phyloP scores from a whole-genome alignment of 2,113 vertebrate genomes.

The Pardalotus punctatus region DNA sequence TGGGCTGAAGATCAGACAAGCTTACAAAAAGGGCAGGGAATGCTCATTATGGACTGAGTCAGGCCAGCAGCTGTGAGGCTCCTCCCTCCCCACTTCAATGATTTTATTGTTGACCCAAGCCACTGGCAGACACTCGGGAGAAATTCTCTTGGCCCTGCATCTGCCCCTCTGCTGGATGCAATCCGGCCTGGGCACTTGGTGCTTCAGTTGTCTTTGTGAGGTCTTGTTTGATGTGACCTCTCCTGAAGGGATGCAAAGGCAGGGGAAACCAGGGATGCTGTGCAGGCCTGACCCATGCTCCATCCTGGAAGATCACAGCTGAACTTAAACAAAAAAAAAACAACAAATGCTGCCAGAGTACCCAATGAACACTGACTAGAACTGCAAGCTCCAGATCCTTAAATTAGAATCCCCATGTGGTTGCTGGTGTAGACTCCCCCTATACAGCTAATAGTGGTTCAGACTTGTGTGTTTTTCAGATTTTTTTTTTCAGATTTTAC shows the following conservation, averaged over 20 bases:
- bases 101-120: background rate
- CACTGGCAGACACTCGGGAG: background rate
- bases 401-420: background rate
- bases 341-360: background rate
- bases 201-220: background rate
- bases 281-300: background rate
- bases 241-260: background rate
- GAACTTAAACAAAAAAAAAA: background rate
- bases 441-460: background rate
- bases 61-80: background rate
- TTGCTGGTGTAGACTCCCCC: background rate
- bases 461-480: background rate
- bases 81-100: background rate
- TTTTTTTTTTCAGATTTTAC: background rate
- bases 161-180: background rate
- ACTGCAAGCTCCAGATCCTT: background rate
- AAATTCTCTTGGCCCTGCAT: background rate
- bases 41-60: background rate
- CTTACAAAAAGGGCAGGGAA: background rate
- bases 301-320: background rate
- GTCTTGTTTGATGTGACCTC: background rate
- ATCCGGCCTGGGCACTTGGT: background rate
- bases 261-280: background rate
- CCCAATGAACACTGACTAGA: fast-evolving
- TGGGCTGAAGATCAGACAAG: background rate